These are phyloP conservation scores for Micrasema minimum DNA, from an alignment of 1,140 invertebrate genomes.

Conservation along the genomic window DNA sequence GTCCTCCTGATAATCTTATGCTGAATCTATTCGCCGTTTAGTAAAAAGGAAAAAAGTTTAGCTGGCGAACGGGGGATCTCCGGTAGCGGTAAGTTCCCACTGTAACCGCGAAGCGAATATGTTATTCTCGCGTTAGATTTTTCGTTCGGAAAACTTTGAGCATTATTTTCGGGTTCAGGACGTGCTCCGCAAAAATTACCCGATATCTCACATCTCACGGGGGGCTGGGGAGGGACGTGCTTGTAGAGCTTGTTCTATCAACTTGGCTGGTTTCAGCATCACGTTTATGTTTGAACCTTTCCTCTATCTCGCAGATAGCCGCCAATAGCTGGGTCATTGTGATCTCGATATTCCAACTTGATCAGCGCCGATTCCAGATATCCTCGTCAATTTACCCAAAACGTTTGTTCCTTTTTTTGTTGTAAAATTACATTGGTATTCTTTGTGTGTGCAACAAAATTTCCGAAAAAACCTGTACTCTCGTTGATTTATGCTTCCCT, in stretches of 20 bases:
- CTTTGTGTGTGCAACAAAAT: too few relatives aligned
- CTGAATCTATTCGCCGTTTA: conserved; percentile 6
- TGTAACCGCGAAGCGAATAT: conserved; percentile 48
- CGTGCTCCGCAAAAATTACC: conserved; percentile 52
- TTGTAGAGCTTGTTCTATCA: conserved; percentile 23
- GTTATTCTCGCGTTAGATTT: conserved; percentile 50
- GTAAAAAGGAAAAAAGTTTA: conserved; percentile 15
- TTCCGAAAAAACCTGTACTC: too few relatives aligned
- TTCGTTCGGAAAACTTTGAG: conserved; percentile 46
- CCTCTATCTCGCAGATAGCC: conserved; percentile 18
- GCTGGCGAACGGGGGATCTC: neutral
- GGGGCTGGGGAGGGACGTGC: conserved; percentile 35
- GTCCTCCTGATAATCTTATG: conserved; percentile 32
- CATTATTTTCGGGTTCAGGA: conserved; percentile 53
- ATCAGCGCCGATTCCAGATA: neutral
- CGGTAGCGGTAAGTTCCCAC: conserved; percentile 17
- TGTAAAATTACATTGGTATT: too few relatives aligned
- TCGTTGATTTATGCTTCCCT: too few relatives aligned
- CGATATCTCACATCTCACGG: conserved; percentile 37
- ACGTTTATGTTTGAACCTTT: conserved; percentile 29
- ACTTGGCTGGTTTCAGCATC: conserved; percentile 39
- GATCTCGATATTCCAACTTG: conserved; percentile 6
- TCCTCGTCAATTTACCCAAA: too few relatives aligned
- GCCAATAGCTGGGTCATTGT: conserved; percentile 24
- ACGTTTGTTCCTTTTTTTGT: too few relatives aligned